Percentiles rank a stretch among this genome's conserved stretches.
Conservation (phyloP, 35 echinoderm and acorn worm genomes). For the Ptychodera flava region DNA sequence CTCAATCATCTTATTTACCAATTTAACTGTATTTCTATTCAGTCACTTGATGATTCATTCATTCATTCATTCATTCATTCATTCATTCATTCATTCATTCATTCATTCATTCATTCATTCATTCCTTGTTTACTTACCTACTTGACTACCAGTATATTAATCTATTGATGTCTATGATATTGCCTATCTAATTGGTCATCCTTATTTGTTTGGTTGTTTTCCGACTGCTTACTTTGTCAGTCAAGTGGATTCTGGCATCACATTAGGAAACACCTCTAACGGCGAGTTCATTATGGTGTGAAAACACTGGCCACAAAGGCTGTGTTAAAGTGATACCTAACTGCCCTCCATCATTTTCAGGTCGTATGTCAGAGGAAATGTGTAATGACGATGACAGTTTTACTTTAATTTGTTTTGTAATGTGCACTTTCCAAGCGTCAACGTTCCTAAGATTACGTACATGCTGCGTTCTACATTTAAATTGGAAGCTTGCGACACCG, state of each 20-base stretch:
- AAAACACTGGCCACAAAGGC: too few relatives aligned
- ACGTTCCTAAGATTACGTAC: too few relatives aligned
- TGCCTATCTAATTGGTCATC: too few relatives aligned
- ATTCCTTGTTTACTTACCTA: not conserved
- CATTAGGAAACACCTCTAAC: not conserved
- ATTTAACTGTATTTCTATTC: not conserved
- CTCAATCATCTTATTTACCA: not conserved
- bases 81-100: not conserved
- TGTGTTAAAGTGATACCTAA: too few relatives aligned
- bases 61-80: not conserved
- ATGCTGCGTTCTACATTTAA: too few relatives aligned
- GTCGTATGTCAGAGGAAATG: too few relatives aligned
- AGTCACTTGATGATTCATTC: not conserved
- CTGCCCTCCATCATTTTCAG: too few relatives aligned
- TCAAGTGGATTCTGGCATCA: not conserved
- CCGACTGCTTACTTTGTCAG: not conserved
- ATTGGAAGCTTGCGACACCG: too few relatives aligned
- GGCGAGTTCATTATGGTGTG: not conserved
- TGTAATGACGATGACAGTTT: too few relatives aligned
- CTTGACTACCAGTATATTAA: not conserved
- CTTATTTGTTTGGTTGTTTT: not conserved
- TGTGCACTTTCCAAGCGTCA: too few relatives aligned
- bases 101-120: conserved; percentile 2
- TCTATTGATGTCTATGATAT: too few relatives aligned
- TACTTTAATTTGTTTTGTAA: too few relatives aligned